These are phyloP conservation scores for Ctenomys sociabilis DNA, from an alignment of 2,113 vertebrate species.

Conservation along the genomic window DNA sequence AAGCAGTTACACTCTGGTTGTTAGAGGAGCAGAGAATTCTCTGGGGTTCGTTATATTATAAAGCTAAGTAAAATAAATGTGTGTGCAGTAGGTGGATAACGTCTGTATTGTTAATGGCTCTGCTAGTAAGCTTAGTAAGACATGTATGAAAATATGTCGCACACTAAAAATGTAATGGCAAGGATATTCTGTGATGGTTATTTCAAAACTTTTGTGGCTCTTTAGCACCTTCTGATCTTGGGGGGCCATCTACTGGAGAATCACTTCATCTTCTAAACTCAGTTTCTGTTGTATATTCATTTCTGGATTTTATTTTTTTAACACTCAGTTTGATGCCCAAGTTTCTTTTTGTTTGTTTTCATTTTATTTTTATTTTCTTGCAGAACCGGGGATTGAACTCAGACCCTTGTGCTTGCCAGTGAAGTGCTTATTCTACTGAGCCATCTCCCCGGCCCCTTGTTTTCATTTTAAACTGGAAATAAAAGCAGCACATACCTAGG, in stretches of 20 bases:
- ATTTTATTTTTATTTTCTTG: too few species aligned
- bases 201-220: not conserved
- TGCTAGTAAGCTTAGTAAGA: not conserved
- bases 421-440: too few species aligned
- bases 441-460: too few species aligned
- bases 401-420: too few species aligned
- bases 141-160: not conserved
- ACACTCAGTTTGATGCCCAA: not conserved
- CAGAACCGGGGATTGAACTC: too few species aligned
- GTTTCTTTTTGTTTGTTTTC: not conserved
- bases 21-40: not conserved
- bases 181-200: not conserved
- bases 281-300: not conserved
- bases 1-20: not conserved
- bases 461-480: not conserved
- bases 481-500: not conserved
- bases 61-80: not conserved
- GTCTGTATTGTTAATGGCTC: not conserved
- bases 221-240: not conserved
- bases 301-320: not conserved
- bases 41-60: not conserved
- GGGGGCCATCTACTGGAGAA: slow-evolving; percentile 72
- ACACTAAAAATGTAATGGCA: not conserved
- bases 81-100: not conserved
- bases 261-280: not conserved